A percentile compares a stretch with the other conserved stretches of the same genome.
Evolutionary conservation across 2,888 invertebrate genomes (phyloP).

Genomic region (Drosophila flavopinicola): DNA sequence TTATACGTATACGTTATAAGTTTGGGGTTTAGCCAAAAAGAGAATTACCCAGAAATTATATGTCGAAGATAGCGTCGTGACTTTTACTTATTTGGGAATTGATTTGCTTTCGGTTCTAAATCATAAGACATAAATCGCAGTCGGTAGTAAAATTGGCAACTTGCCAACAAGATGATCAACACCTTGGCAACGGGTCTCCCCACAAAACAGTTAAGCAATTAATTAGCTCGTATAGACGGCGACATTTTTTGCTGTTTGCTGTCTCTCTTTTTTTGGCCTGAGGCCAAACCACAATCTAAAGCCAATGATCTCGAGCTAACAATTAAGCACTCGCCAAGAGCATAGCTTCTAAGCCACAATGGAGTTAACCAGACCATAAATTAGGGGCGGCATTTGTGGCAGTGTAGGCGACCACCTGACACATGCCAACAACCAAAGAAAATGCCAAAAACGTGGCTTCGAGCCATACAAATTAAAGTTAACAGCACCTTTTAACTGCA

Average conservation of each 20-base stretch:
- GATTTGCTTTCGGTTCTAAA: constrained; percentile 30
- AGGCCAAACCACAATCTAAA: constrained; percentile 49
- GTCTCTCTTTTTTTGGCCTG: constrained; percentile 44
- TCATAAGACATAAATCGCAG: constrained; percentile 14
- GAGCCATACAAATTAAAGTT: constrained; percentile 9
- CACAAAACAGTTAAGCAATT: constrained; percentile 49
- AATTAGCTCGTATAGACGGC: constrained; percentile 53
- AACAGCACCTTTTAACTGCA: constrained; percentile 31
- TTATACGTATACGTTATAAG: constrained; percentile 10
- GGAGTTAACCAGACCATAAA: constrained; percentile 46
- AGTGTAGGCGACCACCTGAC: constrained; percentile 39
- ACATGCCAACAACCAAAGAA: constrained; percentile 41
- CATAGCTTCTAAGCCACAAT: constrained; percentile 24
- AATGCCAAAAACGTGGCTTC: constrained; percentile 25
- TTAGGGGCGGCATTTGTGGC: constrained; percentile 30
- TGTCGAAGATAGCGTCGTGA: constrained; percentile 21
- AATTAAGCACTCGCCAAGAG: constrained; percentile 46
- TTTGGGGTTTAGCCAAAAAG: neutral
- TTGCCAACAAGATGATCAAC: constrained; percentile 66
- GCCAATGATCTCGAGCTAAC: constrained; percentile 45
- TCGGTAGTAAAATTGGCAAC: constrained; percentile 6
- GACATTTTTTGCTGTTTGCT: constrained; percentile 18
- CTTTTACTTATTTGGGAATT: constrained; percentile 18
- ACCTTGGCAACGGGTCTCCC: constrained; percentile 37
- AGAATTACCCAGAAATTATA: neutral